Conservation (phyloP, 2,113 vertebrate genomes). For the Thunnus thynnus region DNA sequence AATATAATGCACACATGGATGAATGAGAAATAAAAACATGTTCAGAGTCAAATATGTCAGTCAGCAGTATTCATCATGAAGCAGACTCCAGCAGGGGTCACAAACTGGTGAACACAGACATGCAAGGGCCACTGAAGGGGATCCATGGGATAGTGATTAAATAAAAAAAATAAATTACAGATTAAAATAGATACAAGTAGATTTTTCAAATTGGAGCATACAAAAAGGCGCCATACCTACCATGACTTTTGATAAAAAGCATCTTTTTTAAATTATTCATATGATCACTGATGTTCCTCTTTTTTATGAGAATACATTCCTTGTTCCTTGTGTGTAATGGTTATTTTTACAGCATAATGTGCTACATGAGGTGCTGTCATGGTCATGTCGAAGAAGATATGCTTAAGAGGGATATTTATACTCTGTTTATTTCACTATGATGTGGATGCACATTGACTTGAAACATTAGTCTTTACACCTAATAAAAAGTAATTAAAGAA, state of each 20-base stretch:
- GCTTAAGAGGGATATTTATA: background rate
- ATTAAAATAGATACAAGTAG: background rate
- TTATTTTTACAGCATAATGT: background rate
- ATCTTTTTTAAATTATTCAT: background rate
- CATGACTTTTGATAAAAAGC: background rate
- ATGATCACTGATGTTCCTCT: background rate
- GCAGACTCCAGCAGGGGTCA: background rate
- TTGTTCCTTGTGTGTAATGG: background rate
- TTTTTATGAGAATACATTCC: background rate
- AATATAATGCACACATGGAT: conserved; percentile 51
- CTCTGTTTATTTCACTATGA: background rate
- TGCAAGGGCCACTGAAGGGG: background rate
- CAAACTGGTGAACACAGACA: background rate
- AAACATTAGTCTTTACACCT: background rate
- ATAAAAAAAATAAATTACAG: too few relatives aligned
- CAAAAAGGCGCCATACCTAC: background rate
- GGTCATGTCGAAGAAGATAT: background rate
- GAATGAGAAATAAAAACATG: conserved; percentile 42
- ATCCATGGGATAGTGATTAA: background rate
- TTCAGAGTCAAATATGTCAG: background rate
- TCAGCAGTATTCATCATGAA: background rate
- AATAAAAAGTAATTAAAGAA: background rate
- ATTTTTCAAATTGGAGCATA: background rate
- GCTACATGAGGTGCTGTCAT: background rate
- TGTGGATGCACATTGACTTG: background rate